Percentiles rank a stretch among this genome's conserved stretches.
Conservation (phyloP, 2,888 invertebrate species). For the Caenorhabditis parvicauda region DNA sequence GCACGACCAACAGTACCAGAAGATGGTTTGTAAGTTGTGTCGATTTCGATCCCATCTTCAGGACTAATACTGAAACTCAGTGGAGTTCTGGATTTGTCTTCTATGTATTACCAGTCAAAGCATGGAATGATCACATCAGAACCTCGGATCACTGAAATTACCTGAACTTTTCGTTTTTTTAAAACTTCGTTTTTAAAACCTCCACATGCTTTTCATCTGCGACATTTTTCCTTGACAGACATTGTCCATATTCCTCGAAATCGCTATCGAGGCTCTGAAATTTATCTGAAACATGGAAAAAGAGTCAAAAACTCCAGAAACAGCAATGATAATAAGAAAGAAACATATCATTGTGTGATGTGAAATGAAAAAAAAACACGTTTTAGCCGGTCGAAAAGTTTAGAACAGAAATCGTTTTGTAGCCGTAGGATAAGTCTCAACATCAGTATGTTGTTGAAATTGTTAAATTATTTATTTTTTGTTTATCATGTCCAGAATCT, state of each 20-base stretch:
- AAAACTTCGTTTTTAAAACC: slow-evolving; percentile 2
- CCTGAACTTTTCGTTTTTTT: slow-evolving; percentile 6
- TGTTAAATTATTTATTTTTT: too few relatives aligned
- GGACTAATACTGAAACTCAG: slow-evolving; percentile 31
- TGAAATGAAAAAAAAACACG: not conserved
- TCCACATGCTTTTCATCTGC: slow-evolving; percentile 15
- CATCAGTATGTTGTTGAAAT: too few relatives aligned
- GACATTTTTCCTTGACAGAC: slow-evolving; percentile 9
- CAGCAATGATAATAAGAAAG: slow-evolving; percentile 10
- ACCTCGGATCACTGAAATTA: slow-evolving; percentile 19
- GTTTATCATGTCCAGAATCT: too few relatives aligned
- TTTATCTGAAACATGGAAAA: too few relatives aligned
- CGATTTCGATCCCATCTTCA: slow-evolving; percentile 37
- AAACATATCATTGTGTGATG: slow-evolving; percentile 2
- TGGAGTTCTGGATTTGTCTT: not conserved
- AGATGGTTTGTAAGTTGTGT: slow-evolving; percentile 37
- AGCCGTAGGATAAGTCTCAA: too few relatives aligned
- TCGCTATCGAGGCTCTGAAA: too few relatives aligned
- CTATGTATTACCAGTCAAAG: slow-evolving; percentile 21
- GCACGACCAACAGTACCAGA: slow-evolving; percentile 29
- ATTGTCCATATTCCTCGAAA: slow-evolving; percentile 17
- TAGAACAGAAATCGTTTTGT: not conserved
- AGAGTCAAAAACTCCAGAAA: slow-evolving; percentile 1
- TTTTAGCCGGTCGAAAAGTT: not conserved
- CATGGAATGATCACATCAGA: slow-evolving; percentile 33